These are phyloP conservation scores for Pyrgilauda ruficollis DNA, from an alignment of 2,113 vertebrate species.

Conservation along the genomic window DNA sequence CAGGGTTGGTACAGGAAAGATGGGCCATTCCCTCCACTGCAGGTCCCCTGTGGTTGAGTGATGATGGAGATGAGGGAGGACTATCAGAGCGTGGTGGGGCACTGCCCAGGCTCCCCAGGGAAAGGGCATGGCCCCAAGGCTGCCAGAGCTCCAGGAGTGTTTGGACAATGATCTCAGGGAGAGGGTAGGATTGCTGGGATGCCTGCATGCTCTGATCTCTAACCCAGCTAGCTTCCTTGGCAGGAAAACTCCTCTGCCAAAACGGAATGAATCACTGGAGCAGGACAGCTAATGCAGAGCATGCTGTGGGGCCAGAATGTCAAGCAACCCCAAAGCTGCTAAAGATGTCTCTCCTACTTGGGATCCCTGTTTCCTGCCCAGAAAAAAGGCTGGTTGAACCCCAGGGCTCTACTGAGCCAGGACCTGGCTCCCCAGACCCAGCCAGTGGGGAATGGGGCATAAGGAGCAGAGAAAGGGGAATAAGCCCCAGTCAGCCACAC, in stretches of 20 bases:
- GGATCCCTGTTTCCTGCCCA: neutral
- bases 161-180: neutral
- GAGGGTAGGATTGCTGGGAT: neutral
- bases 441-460: neutral
- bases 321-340: neutral
- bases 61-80: neutral
- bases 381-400: neutral
- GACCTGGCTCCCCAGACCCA: neutral
- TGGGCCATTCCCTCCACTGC: neutral
- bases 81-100: neutral
- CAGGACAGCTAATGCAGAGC: neutral
- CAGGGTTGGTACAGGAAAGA: neutral
- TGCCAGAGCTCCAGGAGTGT: neutral
- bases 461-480: neutral
- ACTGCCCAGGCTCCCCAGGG: neutral
- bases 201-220: neutral
- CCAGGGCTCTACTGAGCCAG: neutral
- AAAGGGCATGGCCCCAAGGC: neutral
- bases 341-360: neutral
- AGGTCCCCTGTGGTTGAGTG: neutral
- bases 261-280: neutral
- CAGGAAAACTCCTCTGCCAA: neutral
- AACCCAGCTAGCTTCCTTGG: neutral
- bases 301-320: neutral
- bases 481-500: neutral